These are phyloP conservation scores for Brachyalestes nurse DNA, from an alignment of 2,797 vertebrate species.

Conservation along the genomic window DNA sequence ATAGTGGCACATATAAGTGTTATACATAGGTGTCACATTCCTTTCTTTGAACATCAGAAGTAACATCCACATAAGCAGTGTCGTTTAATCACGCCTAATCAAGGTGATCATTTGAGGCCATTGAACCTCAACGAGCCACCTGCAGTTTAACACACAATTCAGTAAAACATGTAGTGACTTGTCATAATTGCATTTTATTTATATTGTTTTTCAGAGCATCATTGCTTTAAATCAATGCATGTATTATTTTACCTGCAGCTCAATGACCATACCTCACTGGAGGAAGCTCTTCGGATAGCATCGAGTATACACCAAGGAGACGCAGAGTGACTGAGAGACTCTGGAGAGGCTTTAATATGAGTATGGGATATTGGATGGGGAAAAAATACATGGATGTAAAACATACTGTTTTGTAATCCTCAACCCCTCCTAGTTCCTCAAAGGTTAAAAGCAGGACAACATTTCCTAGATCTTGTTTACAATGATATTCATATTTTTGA, in stretches of 20 bases:
- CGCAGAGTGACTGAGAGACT: constrained; percentile 90
- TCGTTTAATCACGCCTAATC: constrained; percentile 21
- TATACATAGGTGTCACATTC: neutral
- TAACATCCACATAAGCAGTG: neutral
- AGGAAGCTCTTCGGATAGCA: constrained; percentile 98
- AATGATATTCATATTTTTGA: constrained; percentile 12
- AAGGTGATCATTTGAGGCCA: neutral
- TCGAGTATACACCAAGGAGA: constrained; percentile 96
- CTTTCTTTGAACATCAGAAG: constrained; percentile 2
- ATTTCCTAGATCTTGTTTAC: constrained; percentile 40
- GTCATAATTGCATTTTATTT: neutral
- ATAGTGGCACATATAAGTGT: no score
- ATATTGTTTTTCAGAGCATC: neutral
- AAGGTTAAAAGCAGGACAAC: constrained; percentile 1
- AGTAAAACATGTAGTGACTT: constrained; percentile 1
- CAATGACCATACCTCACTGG: constrained; percentile 93
- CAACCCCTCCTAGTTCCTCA: neutral
- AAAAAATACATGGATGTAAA: neutral
- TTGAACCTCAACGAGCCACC: neutral
- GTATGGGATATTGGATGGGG: constrained; percentile 4
- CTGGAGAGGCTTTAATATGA: constrained; percentile 8
- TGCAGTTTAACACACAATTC: neutral
- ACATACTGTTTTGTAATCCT: constrained; percentile 25
- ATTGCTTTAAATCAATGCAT: neutral
- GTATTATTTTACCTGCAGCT: constrained; percentile 76